phyloP scores from a whole-genome alignment of 2,113 vertebrate genomes.

The Aythya baeri region DNA sequence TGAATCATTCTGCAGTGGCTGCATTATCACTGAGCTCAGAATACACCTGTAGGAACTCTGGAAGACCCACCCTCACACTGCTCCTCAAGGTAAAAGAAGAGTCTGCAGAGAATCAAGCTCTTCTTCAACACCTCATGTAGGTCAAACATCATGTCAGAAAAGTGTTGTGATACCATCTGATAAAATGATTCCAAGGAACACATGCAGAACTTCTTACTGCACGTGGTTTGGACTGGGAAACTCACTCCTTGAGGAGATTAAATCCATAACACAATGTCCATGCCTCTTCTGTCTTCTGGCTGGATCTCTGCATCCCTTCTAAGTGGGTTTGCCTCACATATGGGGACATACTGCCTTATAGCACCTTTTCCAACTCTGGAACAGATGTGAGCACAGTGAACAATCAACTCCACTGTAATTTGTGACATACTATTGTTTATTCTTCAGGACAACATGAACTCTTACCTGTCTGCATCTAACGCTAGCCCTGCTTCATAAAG shows the following conservation, averaged over 20 bases:
- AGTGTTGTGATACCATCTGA: background rate
- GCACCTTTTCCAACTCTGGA: background rate
- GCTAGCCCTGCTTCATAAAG: background rate
- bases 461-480: background rate
- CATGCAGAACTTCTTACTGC: background rate
- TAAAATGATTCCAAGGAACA: background rate
- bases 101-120: background rate
- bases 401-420: background rate
- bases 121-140: background rate
- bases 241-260: background rate
- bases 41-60: background rate
- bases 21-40: background rate
- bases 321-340: background rate
- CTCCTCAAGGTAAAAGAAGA: background rate
- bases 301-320: background rate
- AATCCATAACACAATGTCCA: background rate
- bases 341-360: background rate
- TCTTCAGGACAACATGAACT: background rate
- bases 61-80: background rate
- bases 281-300: background rate
- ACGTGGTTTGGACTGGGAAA: background rate
- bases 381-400: background rate
- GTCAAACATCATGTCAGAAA: background rate
- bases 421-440: background rate
- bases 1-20: rapidly evolving